A percentile compares a stretch with the other conserved stretches of the same genome.
phyloP scores from a whole-genome alignment of 2,888 invertebrate genomes.

The Electrophaes corylata region DNA sequence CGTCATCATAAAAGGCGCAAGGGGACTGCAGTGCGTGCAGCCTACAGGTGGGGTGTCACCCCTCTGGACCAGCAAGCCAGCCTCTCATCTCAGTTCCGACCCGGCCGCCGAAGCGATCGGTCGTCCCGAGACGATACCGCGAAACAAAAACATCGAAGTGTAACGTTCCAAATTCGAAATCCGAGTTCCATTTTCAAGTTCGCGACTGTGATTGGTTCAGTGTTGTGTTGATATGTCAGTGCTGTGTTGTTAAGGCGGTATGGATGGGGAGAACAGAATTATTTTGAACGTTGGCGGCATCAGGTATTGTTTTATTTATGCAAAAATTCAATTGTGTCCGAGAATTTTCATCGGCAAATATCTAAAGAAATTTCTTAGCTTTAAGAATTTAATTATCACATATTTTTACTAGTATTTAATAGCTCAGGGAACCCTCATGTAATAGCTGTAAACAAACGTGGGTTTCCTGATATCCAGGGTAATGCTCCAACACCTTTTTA shows the following conservation, averaged over 20 bases:
- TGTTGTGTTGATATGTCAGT: constrained; percentile 54
- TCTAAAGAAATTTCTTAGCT: constrained; percentile 27
- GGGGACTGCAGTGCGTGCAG: constrained; percentile 79
- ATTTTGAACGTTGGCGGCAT: constrained; percentile 97
- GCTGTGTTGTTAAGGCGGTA: constrained; percentile 65
- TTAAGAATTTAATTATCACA: too few relatives aligned
- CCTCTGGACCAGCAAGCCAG: constrained; percentile 44
- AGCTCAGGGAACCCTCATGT: background rate
- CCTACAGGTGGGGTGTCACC: constrained; percentile 74
- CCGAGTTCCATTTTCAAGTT: constrained; percentile 22
- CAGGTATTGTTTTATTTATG: constrained; percentile 73
- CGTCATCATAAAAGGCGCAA: background rate
- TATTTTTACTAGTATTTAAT: background rate
- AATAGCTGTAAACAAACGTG: background rate
- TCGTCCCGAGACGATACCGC: constrained; percentile 40
- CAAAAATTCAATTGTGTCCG: constrained; percentile 19
- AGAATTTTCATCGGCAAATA: constrained; percentile 24
- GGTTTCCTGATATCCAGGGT: constrained; percentile 1
- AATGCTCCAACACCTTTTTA: constrained; percentile 13
- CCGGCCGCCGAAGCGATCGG: constrained; percentile 52
- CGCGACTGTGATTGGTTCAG: constrained; percentile 48
- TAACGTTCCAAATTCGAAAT: constrained; percentile 34
- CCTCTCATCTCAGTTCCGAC: constrained; percentile 43
- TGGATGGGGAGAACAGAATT: constrained; percentile 97
- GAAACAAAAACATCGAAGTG: constrained; percentile 26